A percentile compares a stretch with the other conserved stretches of the same genome.
Evolutionary conservation across 2,888 invertebrate species (phyloP).

Genomic region (Cheilosia vulpina): DNA sequence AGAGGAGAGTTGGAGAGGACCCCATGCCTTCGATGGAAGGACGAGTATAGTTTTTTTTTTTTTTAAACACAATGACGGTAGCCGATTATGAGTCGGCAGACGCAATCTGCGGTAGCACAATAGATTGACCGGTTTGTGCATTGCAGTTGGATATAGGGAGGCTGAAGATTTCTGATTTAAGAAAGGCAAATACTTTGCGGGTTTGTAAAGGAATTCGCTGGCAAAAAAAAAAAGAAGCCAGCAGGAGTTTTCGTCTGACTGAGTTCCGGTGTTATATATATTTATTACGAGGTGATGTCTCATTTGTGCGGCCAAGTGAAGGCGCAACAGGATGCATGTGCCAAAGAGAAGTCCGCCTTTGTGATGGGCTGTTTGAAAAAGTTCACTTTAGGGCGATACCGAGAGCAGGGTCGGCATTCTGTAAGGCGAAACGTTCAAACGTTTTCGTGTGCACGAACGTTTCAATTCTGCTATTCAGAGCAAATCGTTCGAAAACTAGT

Average conservation of each 20-base stretch:
- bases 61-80: conserved; percentile 63
- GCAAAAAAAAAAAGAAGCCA: not conserved
- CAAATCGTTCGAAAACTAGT: too few species aligned
- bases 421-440: too few species aligned
- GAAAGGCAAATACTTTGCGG: conserved; percentile 24
- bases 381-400: too few species aligned
- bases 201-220: conserved; percentile 8
- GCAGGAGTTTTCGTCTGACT: conserved; percentile 13
- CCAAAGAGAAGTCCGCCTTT: conserved; percentile 30
- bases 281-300: conserved; percentile 35
- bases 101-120: conserved; percentile 74
- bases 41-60: conserved; percentile 1
- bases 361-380: not conserved
- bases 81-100: conserved; percentile 54
- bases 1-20: conserved; percentile 1
- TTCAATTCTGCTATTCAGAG: too few species aligned
- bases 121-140: conserved; percentile 49
- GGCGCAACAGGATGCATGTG: conserved; percentile 65
- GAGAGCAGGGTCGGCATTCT: too few species aligned
- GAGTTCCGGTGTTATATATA: not conserved
- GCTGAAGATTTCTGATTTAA: conserved; percentile 20
- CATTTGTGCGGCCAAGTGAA: conserved; percentile 21
- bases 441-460: too few species aligned
- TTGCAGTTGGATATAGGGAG: not conserved
- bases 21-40: not conserved